These are phyloP conservation scores for Urocolius indicus DNA, from an alignment of 2,113 vertebrate genomes.

Conservation along the genomic window DNA sequence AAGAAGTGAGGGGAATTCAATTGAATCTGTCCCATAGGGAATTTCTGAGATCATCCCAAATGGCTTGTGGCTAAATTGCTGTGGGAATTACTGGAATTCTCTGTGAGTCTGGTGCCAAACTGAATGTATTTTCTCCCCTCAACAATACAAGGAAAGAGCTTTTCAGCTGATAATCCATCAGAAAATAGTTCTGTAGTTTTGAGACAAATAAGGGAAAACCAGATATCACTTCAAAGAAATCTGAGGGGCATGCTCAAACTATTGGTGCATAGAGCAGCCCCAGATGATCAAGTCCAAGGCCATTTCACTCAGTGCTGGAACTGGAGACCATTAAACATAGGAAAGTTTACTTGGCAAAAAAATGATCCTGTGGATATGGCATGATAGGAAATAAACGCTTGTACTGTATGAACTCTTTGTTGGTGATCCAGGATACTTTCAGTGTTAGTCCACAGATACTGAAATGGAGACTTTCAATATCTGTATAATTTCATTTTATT, in stretches of 20 bases:
- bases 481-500: conserved; percentile 39
- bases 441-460: background rate
- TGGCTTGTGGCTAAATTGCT: background rate
- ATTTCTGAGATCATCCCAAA: conserved; percentile 2
- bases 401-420: background rate
- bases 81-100: background rate
- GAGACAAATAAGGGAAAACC: background rate
- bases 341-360: conserved; percentile 35
- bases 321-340: conserved; percentile 2
- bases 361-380: background rate
- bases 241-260: background rate
- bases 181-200: conserved; percentile 9
- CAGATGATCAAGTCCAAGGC: background rate
- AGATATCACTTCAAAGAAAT: background rate
- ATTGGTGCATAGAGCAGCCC: background rate
- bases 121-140: background rate
- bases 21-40: background rate
- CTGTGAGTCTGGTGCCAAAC: background rate
- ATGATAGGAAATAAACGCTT: background rate
- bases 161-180: conserved; percentile 11
- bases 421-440: conserved; percentile 52
- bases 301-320: conserved; percentile 16
- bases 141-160: background rate
- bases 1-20: background rate
- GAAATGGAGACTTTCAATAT: conserved; percentile 29